Conservation (phyloP, 92 coral and sea anemone species). For the Chrysogorgia sp. region DNA sequence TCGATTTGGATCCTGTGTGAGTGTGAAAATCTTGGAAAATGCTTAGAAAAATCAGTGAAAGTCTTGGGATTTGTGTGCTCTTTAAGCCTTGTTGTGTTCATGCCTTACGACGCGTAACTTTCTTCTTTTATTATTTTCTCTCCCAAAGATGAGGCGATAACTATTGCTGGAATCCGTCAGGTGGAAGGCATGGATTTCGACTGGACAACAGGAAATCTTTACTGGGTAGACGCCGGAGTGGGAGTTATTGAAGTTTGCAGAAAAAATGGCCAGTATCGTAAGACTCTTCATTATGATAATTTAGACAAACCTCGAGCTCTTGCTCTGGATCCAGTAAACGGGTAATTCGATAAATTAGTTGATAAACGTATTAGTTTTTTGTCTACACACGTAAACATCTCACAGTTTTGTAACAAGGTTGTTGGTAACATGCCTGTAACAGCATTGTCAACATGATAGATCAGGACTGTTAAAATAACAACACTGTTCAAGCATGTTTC, state of each 20-base stretch:
- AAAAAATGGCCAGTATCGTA: conserved; percentile 85
- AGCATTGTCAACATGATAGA: too few relatives aligned
- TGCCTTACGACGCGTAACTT: not conserved
- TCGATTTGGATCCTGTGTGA: too few relatives aligned
- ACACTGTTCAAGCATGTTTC: too few relatives aligned
- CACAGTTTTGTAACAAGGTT: too few relatives aligned
- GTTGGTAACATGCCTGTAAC: too few relatives aligned
- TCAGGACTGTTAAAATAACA: too few relatives aligned
- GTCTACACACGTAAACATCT: too few relatives aligned
- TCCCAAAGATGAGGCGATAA: conserved; percentile 42
- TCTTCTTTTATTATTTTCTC: too few relatives aligned
- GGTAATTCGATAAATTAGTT: conserved; percentile 55
- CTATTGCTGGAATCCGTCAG: conserved; percentile 73
- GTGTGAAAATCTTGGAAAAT: too few relatives aligned
- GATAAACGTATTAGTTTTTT: not conserved
- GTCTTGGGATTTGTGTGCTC: too few relatives aligned
- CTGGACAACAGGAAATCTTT: conserved; percentile 87
- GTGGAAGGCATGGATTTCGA: conserved; percentile 93
- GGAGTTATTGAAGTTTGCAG: conserved; percentile 90
- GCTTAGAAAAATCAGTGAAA: too few relatives aligned
- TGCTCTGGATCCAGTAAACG: conserved; percentile 72
- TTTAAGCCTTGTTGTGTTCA: not conserved
- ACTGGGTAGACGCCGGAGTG: conserved; percentile 93
- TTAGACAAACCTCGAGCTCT: conserved; percentile 91
- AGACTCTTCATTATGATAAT: conserved; percentile 53